These are phyloP conservation scores for Mythimna pallens DNA, from an alignment of 2,888 invertebrate genomes.

Conservation along the genomic window DNA sequence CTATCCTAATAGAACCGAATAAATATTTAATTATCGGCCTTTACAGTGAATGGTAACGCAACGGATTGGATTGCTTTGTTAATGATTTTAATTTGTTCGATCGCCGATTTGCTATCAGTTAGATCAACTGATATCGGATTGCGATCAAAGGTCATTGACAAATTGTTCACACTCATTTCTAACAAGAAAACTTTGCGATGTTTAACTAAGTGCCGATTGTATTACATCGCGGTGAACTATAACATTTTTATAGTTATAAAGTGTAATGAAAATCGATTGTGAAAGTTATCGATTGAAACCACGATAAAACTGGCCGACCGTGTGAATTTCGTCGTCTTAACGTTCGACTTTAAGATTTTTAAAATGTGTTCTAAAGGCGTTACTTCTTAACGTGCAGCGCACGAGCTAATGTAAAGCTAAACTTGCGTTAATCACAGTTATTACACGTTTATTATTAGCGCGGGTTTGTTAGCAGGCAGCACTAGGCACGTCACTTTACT, in stretches of 20 bases:
- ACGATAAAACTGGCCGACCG: conserved; percentile 70
- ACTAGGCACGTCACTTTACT: conserved; percentile 63
- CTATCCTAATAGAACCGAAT: conserved; percentile 86
- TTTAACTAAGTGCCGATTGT: conserved; percentile 69
- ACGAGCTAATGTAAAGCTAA: conserved; percentile 82
- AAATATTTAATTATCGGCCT: conserved; percentile 88
- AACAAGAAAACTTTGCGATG: conserved; percentile 59
- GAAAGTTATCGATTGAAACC: conserved; percentile 71
- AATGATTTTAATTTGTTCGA: conserved; percentile 82
- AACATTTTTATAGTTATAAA: conserved; percentile 57
- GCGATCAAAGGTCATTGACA: conserved; percentile 63
- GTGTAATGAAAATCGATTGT: conserved; percentile 69
- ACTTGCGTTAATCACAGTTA: conserved; percentile 82
- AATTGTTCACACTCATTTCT: conserved; percentile 63
- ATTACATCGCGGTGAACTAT: conserved; percentile 43
- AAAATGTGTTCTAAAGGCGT: conserved; percentile 70
- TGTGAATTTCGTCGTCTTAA: conserved; percentile 70
- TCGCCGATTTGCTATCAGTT: conserved; percentile 61
- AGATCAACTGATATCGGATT: conserved; percentile 65
- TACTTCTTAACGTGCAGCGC: conserved; percentile 71
- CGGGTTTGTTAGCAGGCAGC: conserved; percentile 68
- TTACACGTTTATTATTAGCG: conserved; percentile 78
- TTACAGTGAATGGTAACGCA: conserved; percentile 88
- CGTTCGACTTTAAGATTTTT: conserved; percentile 66
- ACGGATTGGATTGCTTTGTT: conserved; percentile 81